Evolutionary conservation across 2,113 vertebrate genomes (phyloP).

Genomic region (Platanista minor): DNA sequence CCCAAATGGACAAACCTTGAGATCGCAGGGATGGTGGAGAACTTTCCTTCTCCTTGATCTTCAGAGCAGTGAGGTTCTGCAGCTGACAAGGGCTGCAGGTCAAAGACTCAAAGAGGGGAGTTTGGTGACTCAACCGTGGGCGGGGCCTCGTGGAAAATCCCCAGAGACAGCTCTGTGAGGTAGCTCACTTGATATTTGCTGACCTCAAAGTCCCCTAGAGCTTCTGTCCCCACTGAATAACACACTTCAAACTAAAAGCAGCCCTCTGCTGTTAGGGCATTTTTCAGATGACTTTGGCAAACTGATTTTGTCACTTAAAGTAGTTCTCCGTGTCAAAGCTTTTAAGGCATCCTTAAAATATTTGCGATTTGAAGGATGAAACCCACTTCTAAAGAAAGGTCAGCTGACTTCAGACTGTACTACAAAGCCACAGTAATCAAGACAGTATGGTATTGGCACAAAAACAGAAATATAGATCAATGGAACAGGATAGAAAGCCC

Average conservation of each 20-base stretch:
- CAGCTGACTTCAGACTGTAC: too few relatives aligned
- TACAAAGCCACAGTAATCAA: too few relatives aligned
- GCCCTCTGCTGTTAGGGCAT: background rate
- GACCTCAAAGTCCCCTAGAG: slow-evolving; percentile 20
- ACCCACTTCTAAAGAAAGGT: too few relatives aligned
- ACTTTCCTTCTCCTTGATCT: background rate
- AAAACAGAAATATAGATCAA: too few relatives aligned
- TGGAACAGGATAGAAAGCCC: too few relatives aligned
- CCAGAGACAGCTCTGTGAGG: background rate
- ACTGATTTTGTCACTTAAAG: background rate
- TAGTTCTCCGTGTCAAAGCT: background rate
- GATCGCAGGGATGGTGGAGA: background rate
- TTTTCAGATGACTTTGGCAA: background rate
- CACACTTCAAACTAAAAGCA: background rate
- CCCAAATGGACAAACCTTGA: slow-evolving; percentile 34
- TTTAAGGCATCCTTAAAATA: background rate
- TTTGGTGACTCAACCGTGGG: slow-evolving; percentile 37
- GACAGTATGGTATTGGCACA: too few relatives aligned
- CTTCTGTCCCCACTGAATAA: background rate
- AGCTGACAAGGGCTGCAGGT: background rate
- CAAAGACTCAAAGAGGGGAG: background rate
- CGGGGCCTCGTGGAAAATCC: slow-evolving; percentile 50
- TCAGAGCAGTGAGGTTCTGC: background rate
- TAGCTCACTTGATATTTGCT: background rate
- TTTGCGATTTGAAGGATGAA: background rate